Conservation (phyloP, 2,888 invertebrate species). For the Dicyrtoma fusca region DNA sequence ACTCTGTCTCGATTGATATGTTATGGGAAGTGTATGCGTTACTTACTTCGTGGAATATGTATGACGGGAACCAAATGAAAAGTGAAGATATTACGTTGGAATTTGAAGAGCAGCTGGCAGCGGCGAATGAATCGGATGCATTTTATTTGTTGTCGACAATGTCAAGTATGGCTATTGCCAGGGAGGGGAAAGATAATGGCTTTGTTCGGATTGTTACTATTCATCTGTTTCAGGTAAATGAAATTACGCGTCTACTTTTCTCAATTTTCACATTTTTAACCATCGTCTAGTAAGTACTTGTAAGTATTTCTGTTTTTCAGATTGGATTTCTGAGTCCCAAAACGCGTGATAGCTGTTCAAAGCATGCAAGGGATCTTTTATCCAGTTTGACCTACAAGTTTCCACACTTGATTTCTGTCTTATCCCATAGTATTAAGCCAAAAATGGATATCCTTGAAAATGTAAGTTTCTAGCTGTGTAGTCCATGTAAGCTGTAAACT, state of each 20-base stretch:
- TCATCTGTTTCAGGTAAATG: constrained; percentile 70
- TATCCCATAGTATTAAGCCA: constrained; percentile 67
- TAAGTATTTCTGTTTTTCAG: constrained; percentile 60
- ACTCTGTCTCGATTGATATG: constrained; percentile 64
- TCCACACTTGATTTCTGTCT: constrained; percentile 70
- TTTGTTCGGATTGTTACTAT: constrained; percentile 70
- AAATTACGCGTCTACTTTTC: not conserved
- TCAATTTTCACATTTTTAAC: not conserved
- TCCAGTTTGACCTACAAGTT: constrained; percentile 71
- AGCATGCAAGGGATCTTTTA: constrained; percentile 73
- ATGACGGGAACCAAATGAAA: constrained; percentile 55
- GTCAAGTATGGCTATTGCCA: constrained; percentile 76
- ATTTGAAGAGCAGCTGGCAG: constrained; percentile 69
- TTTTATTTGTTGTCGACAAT: constrained; percentile 78
- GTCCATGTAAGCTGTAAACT: not conserved
- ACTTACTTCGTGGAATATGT: constrained; percentile 53
- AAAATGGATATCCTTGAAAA: constrained; percentile 66
- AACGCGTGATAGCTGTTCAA: constrained; percentile 74
- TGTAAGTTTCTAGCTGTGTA: constrained; percentile 59
- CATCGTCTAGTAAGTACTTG: not conserved
- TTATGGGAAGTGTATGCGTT: constrained; percentile 70
- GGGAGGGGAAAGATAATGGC: constrained; percentile 66
- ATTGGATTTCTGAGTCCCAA: constrained; percentile 72
- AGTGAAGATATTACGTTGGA: constrained; percentile 57
- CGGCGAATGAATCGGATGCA: constrained; percentile 72